Evolutionary conservation across 2,113 vertebrate species (phyloP).

Genomic region (Rattus rattus): DNA sequence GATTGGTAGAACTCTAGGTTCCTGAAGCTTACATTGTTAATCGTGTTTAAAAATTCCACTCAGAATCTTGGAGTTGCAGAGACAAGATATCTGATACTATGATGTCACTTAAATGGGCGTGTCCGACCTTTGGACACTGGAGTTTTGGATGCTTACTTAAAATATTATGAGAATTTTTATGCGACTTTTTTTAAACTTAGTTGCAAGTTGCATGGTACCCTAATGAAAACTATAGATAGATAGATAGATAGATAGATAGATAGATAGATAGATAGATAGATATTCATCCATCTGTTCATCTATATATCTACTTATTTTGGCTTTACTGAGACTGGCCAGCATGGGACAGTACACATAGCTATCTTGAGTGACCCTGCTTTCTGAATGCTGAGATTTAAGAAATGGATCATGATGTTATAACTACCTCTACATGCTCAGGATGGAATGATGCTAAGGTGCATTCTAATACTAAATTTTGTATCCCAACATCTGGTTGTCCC

Average conservation of each 20-base stretch:
- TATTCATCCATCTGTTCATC: too few species aligned
- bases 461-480: too few species aligned
- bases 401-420: too few species aligned
- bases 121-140: background rate
- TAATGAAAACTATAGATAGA: background rate
- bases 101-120: background rate
- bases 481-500: too few species aligned
- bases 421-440: too few species aligned
- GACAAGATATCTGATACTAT: background rate
- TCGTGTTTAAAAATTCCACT: slow-evolving; percentile 39
- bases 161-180: background rate
- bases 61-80: slow-evolving; percentile 7
- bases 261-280: background rate
- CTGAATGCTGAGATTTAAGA: background rate
- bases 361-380: background rate
- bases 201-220: background rate
- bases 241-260: background rate
- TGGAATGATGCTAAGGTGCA: too few species aligned
- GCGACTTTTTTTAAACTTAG: background rate
- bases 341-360: background rate
- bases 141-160: background rate
- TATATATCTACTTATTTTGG: background rate
- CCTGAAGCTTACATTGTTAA: background rate
- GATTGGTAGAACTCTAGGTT: background rate
- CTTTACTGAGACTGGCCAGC: background rate